Percentiles rank a stretch among this genome's conserved stretches.
phyloP scores from a whole-genome alignment of 2,113 vertebrate genomes.

The Tympanuchus pallidicinctus region DNA sequence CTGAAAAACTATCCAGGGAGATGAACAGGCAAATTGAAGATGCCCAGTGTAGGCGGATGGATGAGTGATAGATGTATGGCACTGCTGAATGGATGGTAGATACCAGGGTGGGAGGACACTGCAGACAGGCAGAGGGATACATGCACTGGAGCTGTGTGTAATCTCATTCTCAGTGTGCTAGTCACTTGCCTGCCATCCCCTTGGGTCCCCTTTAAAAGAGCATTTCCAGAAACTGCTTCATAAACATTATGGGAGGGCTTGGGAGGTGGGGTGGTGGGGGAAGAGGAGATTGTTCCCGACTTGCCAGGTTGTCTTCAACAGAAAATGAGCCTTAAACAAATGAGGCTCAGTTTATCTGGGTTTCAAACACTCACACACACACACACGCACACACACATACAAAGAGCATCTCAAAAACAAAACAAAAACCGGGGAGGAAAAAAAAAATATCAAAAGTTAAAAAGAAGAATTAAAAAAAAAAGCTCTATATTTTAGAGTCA shows the following conservation, averaged over 20 bases:
- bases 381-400: too few species aligned
- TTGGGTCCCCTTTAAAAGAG: background rate
- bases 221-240: conserved; percentile 29
- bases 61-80: background rate
- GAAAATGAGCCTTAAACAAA: conserved; percentile 49
- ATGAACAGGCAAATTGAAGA: background rate
- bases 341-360: background rate
- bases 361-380: conserved; percentile 1
- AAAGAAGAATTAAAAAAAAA: conserved; percentile 12
- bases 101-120: background rate
- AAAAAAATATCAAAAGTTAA: background rate
- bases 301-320: background rate
- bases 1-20: background rate
- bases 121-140: background rate
- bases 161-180: background rate
- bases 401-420: conserved; percentile 11
- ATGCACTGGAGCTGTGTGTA: rapidly evolving
- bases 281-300: background rate
- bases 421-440: background rate
- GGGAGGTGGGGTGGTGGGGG: background rate
- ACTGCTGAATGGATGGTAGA: background rate
- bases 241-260: background rate
- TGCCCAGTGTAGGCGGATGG: background rate
- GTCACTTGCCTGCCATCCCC: background rate
- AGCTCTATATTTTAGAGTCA: conserved; percentile 70